A percentile compares a stretch with the other conserved stretches of the same genome.
These are phyloP conservation scores for Netelia inedita DNA, from an alignment of 2,888 invertebrate genomes.

Conservation along the genomic window DNA sequence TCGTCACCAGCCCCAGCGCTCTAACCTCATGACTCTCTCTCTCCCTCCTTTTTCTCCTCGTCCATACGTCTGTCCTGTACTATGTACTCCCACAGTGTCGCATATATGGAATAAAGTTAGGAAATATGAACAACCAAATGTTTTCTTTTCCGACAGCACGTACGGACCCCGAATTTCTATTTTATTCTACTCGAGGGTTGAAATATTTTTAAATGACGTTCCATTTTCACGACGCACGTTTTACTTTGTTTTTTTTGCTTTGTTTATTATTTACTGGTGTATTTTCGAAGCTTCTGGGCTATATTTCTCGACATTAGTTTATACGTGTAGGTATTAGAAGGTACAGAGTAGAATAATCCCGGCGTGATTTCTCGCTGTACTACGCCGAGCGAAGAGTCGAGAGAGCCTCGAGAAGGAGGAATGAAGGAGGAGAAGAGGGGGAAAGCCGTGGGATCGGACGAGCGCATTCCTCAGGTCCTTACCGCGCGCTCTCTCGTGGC, in stretches of 20 bases:
- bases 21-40: constrained; percentile 38
- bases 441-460: constrained; percentile 84
- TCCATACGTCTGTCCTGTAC: background rate
- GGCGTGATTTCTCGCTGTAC: constrained; percentile 66
- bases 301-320: background rate
- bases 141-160: background rate
- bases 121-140: no score
- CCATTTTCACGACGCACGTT: no score
- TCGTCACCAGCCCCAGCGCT: constrained; percentile 49
- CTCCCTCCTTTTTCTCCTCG: constrained; percentile 18
- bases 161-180: background rate
- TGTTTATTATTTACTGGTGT: no score
- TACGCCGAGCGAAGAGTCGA: constrained; percentile 68
- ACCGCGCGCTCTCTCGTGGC: constrained; percentile 77
- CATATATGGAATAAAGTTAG: no score
- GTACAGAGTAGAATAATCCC: constrained; percentile 60
- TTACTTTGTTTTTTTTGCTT: no score
- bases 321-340: constrained; percentile 21
- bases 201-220: no score
- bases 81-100: background rate
- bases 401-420: constrained; percentile 41
- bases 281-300: no score
- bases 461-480: constrained; percentile 83
- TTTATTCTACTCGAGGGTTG: no score
- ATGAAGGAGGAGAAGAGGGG: constrained; percentile 70